These are phyloP conservation scores for Leptodactylus fallax DNA, from an alignment of 2,797 vertebrate genomes.

Conservation along the genomic window DNA sequence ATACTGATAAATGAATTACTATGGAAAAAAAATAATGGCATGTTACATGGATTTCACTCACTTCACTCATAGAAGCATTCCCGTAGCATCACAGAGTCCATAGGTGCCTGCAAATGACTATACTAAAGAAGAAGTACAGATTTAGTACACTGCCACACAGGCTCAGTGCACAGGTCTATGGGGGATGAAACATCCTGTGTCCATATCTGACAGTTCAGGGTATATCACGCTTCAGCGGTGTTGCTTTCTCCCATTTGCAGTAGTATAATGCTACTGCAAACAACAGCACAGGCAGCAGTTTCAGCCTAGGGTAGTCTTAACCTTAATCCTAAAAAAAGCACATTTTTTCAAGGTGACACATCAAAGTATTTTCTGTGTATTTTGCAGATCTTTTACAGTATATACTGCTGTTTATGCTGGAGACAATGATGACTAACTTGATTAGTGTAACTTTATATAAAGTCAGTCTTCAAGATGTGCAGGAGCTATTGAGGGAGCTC, in stretches of 20 bases:
- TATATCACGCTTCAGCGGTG: not conserved
- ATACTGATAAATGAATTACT: too few relatives aligned
- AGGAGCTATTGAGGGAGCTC: constrained; percentile 59
- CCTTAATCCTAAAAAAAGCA: not conserved
- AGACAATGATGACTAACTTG: constrained; percentile 54
- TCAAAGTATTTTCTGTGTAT: constrained; percentile 38
- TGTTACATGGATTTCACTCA: too few relatives aligned
- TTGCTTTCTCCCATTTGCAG: not conserved
- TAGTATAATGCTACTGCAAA: not conserved
- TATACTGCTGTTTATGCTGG: constrained; percentile 11
- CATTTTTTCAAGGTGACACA: constrained; percentile 27
- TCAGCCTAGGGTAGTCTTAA: not conserved
- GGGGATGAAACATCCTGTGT: not conserved
- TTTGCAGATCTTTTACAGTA: constrained; percentile 27
- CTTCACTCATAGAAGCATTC: too few relatives aligned
- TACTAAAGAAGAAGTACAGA: not conserved
- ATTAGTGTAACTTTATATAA: constrained; percentile 58
- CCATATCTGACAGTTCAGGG: not conserved
- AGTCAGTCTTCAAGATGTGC: constrained; percentile 48
- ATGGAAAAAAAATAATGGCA: too few relatives aligned
- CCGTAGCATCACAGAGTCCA: too few relatives aligned
- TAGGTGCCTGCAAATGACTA: too few relatives aligned
- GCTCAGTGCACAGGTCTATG: not conserved
- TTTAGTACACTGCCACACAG: not conserved
- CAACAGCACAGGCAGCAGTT: not conserved